Conservation (phyloP, 2,797 vertebrate genomes). For the Discoglossus pictus region DNA sequence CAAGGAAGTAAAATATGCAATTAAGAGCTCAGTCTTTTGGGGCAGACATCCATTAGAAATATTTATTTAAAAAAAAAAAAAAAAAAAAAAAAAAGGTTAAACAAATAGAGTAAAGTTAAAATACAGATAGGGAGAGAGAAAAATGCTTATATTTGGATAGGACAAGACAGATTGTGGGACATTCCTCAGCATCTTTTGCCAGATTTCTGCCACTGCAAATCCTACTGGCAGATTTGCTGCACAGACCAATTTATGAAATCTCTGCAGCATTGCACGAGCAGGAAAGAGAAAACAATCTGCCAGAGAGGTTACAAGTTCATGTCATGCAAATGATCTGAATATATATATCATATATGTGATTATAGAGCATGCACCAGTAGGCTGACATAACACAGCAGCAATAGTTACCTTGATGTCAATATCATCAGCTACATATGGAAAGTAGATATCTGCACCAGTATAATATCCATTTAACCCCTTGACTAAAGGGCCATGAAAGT, state of each 20-base stretch:
- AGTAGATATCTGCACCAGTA: too few species aligned
- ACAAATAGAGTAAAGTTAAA: slow-evolving; percentile 30
- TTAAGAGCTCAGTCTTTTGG: background rate
- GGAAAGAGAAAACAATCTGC: slow-evolving; percentile 8
- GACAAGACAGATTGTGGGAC: slow-evolving; percentile 36
- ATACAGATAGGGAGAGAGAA: slow-evolving; percentile 22
- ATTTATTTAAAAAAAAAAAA: slow-evolving; percentile 35
- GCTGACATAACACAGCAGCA: too few species aligned
- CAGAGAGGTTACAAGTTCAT: slow-evolving; percentile 25
- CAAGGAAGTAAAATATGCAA: slow-evolving; percentile 31
- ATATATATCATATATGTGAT: slow-evolving; percentile 25
- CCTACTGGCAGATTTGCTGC: slow-evolving; percentile 14
- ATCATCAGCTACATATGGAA: too few species aligned
- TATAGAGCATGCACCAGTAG: background rate
- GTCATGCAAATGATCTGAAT: slow-evolving; percentile 1
- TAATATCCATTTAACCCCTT: too few species aligned
- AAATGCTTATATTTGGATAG: slow-evolving; percentile 35
- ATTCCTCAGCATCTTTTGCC: slow-evolving; percentile 21
- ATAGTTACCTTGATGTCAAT: too few species aligned
- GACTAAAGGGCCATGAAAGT: too few species aligned
- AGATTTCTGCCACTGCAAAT: slow-evolving; percentile 34
- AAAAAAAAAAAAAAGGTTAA: slow-evolving; percentile 40
- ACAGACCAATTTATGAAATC: slow-evolving; percentile 22
- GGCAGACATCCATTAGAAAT: slow-evolving; percentile 36
- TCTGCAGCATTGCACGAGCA: background rate